Conservation (phyloP, 1,140 invertebrate species). For the Sycophila sp. region DNA sequence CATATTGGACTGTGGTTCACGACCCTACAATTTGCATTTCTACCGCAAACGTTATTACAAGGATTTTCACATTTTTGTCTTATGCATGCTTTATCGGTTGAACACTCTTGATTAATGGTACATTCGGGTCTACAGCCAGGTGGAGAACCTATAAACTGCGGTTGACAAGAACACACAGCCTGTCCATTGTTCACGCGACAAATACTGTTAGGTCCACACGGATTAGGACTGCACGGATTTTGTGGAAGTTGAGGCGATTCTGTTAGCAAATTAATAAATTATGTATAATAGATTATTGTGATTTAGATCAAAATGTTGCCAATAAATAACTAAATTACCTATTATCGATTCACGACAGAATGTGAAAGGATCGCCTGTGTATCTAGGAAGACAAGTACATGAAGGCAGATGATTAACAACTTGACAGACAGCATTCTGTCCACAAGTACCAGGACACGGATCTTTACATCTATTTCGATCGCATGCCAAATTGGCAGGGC, state of each 20-base stretch:
- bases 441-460: conserved; percentile 67
- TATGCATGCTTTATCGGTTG: conserved; percentile 72
- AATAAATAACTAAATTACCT: not conserved
- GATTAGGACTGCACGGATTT: conserved; percentile 71
- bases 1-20: conserved; percentile 79
- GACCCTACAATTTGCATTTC: conserved; percentile 73
- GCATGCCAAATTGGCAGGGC: conserved; percentile 61
- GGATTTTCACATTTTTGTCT: conserved; percentile 75
- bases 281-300: not conserved
- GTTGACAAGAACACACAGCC: conserved; percentile 73
- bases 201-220: conserved; percentile 75
- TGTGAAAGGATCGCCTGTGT: conserved; percentile 75
- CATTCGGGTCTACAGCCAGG: conserved; percentile 74
- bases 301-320: not conserved
- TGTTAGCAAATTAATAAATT: not conserved
- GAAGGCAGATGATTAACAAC: conserved; percentile 68
- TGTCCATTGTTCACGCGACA: conserved; percentile 70
- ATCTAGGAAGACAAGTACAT: conserved; percentile 70
- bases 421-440: conserved; percentile 67
- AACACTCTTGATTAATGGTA: conserved; percentile 73
- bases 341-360: conserved; percentile 58
- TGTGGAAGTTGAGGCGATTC: conserved; percentile 48
- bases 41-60: conserved; percentile 74
- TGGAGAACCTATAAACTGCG: conserved; percentile 71
- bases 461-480: conserved; percentile 64